Conservation (phyloP, 2,113 vertebrate genomes). For the Gavia stellata region DNA sequence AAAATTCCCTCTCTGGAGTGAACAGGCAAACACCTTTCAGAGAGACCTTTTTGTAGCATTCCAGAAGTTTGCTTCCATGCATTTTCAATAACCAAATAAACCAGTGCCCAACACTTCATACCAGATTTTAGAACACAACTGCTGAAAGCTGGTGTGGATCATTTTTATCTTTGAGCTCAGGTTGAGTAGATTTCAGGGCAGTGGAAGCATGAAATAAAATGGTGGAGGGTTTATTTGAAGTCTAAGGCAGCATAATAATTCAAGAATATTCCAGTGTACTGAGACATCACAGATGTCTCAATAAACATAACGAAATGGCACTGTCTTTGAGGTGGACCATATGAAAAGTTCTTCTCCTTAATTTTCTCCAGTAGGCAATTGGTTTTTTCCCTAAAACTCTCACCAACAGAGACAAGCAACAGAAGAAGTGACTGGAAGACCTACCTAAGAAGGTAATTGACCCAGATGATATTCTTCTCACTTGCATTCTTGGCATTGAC, state of each 20-base stretch:
- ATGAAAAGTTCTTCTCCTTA: background rate
- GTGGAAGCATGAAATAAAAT: background rate
- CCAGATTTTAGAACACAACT: background rate
- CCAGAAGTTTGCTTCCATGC: background rate
- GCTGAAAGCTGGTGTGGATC: background rate
- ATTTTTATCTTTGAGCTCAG: background rate
- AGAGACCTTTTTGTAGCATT: background rate
- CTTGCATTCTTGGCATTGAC: slow-evolving; percentile 96
- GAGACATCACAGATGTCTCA: background rate
- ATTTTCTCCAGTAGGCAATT: background rate
- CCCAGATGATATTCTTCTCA: slow-evolving; percentile 98
- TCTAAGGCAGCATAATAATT: background rate
- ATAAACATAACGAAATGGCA: background rate
- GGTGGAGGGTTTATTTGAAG: background rate
- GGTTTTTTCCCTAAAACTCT: background rate
- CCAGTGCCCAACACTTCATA: background rate
- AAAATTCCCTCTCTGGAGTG: background rate
- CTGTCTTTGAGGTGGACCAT: background rate
- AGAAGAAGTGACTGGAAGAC: slow-evolving; percentile 37
- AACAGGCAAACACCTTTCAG: background rate
- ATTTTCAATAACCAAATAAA: background rate
- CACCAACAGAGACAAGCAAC: background rate
- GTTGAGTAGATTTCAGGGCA: background rate
- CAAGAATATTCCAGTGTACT: background rate
- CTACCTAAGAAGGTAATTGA: slow-evolving; percentile 99